phyloP scores from a whole-genome alignment of 1,140 invertebrate genomes.

The Lepidostoma basale region DNA sequence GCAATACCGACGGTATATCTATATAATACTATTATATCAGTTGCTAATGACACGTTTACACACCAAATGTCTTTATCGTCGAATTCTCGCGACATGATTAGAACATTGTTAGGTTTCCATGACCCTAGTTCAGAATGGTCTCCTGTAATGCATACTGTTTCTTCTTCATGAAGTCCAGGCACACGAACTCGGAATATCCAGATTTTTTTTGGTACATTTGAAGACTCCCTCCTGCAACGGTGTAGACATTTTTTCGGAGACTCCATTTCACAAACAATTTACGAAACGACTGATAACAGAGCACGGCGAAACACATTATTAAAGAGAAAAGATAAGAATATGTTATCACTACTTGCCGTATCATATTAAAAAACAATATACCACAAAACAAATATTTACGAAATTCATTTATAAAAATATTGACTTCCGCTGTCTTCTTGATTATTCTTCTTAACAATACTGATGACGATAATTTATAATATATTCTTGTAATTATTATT shows the following conservation, averaged over 20 bases:
- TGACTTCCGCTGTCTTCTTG: too few species aligned
- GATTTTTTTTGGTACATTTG: neutral
- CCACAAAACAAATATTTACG: too few species aligned
- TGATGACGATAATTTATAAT: too few species aligned
- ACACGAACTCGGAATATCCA: slow-evolving; percentile 56
- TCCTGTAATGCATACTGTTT: slow-evolving; percentile 59
- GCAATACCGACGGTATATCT: slow-evolving; percentile 78
- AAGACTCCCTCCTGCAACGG: neutral
- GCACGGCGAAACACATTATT: too few species aligned
- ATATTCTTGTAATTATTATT: too few species aligned
- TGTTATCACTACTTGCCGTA: too few species aligned
- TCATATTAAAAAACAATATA: too few species aligned
- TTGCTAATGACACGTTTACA: slow-evolving; percentile 66
- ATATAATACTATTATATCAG: slow-evolving; percentile 73
- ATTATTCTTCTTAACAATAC: too few species aligned
- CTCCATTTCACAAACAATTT: neutral
- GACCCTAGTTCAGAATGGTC: slow-evolving; percentile 56
- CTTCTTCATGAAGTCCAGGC: slow-evolving; percentile 49
- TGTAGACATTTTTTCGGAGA: neutral
- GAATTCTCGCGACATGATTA: slow-evolving; percentile 54
- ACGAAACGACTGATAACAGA: too few species aligned
- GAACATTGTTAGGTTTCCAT: slow-evolving; percentile 58
- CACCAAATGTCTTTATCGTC: slow-evolving; percentile 60
- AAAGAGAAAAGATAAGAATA: too few species aligned
- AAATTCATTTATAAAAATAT: too few species aligned